A percentile compares a stretch with the other conserved stretches of the same genome.
phyloP scores from a whole-genome alignment of 2,888 invertebrate genomes.

The Ceramica pisi region DNA sequence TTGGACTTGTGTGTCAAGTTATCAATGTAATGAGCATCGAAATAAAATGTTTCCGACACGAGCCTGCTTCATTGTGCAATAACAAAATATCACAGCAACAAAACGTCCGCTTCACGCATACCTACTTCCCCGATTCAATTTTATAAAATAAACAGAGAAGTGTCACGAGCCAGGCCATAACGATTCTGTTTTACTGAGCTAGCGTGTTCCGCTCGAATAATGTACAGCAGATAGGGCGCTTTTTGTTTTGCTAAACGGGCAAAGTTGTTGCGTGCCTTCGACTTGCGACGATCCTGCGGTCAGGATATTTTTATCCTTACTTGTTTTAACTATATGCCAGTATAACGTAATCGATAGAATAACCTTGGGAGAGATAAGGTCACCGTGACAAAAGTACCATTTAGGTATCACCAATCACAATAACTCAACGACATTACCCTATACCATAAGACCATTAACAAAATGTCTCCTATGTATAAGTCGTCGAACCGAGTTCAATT shows the following conservation, averaged over 20 bases:
- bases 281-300: conserved; percentile 60
- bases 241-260: conserved; percentile 70
- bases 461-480: conserved; percentile 43
- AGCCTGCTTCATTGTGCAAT: not conserved
- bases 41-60: not conserved
- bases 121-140: conserved; percentile 39
- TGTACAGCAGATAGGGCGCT: conserved; percentile 53
- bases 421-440: conserved; percentile 20
- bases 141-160: conserved; percentile 54
- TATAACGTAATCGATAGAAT: conserved; percentile 62
- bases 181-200: conserved; percentile 62
- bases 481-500: conserved; percentile 37
- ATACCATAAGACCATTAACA: conserved; percentile 18
- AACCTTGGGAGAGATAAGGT: conserved; percentile 66
- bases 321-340: conserved; percentile 58
- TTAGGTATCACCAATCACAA: conserved; percentile 21
- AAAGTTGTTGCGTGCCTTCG: conserved; percentile 68
- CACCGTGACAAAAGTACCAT: conserved; percentile 44
- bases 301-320: conserved; percentile 60
- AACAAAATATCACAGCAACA: conserved; percentile 7
- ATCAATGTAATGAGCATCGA: not conserved
- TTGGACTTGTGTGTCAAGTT: not conserved
- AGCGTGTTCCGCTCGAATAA: conserved; percentile 71
- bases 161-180: conserved; percentile 61
- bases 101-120: conserved; percentile 4